Evolutionary conservation across 2,888 invertebrate species (phyloP).

Genomic region (Pyrrhia umbra): DNA sequence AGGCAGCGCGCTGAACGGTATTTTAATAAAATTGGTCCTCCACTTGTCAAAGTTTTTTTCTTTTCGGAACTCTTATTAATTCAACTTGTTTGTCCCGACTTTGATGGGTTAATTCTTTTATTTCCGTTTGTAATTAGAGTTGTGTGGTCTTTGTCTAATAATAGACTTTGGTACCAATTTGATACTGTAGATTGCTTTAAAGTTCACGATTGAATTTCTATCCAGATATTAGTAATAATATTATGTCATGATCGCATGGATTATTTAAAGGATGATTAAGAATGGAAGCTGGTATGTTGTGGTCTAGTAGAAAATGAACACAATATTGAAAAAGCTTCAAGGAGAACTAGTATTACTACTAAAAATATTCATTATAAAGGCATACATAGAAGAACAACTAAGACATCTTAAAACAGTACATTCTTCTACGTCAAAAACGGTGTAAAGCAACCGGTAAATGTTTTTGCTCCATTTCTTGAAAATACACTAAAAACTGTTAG

Average conservation of each 20-base stretch:
- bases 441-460: neutral
- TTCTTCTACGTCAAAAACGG: neutral
- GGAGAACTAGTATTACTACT: too few species aligned
- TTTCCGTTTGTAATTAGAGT: constrained; percentile 10
- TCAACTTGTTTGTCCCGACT: constrained; percentile 7
- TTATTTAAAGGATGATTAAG: too few species aligned
- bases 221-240: too few species aligned
- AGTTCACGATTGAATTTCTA: too few species aligned
- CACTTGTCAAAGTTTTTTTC: constrained; percentile 15
- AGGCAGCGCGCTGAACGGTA: constrained; percentile 21
- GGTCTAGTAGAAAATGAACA: too few species aligned
- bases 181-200: too few species aligned
- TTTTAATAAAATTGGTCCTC: constrained; percentile 18
- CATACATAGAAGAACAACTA: neutral
- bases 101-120: constrained; percentile 36
- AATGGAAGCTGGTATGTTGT: too few species aligned
- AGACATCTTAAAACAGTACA: neutral
- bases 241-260: too few species aligned
- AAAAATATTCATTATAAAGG: too few species aligned
- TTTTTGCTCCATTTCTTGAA: constrained; percentile 2
- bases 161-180: too few species aligned
- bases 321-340: too few species aligned
- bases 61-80: constrained; percentile 16
- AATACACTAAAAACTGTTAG: constrained; percentile 17
- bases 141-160: constrained; percentile 7